These are phyloP conservation scores for Pocillopora grandis DNA, from an alignment of 92 coral and sea anemone genomes.

Conservation along the genomic window DNA sequence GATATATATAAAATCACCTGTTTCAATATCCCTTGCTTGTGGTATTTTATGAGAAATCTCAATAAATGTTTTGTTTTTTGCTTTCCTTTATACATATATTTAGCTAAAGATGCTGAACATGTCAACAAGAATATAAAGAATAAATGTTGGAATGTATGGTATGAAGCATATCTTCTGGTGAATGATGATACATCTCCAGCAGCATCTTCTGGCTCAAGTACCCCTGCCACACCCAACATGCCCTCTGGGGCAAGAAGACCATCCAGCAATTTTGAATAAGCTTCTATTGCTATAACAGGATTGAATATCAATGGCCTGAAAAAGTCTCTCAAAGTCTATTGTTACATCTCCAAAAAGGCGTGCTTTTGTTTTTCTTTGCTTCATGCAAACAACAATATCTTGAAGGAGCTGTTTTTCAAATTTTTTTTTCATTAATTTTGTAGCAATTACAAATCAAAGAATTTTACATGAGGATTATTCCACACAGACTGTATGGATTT, in stretches of 20 bases:
- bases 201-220: background rate
- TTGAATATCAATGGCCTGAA: constrained; percentile 32
- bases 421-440: background rate
- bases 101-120: constrained; percentile 67
- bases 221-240: background rate
- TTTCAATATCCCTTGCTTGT: no score
- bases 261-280: constrained; percentile 1
- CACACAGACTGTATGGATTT: constrained; percentile 81
- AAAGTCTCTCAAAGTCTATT: constrained; percentile 75
- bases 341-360: constrained; percentile 87
- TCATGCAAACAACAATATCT: constrained; percentile 21
- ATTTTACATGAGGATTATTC: constrained; percentile 81
- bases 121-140: constrained; percentile 71
- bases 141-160: constrained; percentile 90
- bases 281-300: background rate
- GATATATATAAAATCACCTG: no score
- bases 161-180: constrained; percentile 71
- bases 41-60: no score
- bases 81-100: background rate
- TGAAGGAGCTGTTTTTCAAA: no score
- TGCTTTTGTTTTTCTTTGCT: background rate
- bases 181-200: constrained; percentile 8
- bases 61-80: background rate
- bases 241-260: background rate
- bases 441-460: constrained; percentile 89